Percentiles rank a stretch among this genome's conserved stretches.
Conservation (phyloP, 2,888 invertebrate genomes). For the Drosophila paranaensis region DNA sequence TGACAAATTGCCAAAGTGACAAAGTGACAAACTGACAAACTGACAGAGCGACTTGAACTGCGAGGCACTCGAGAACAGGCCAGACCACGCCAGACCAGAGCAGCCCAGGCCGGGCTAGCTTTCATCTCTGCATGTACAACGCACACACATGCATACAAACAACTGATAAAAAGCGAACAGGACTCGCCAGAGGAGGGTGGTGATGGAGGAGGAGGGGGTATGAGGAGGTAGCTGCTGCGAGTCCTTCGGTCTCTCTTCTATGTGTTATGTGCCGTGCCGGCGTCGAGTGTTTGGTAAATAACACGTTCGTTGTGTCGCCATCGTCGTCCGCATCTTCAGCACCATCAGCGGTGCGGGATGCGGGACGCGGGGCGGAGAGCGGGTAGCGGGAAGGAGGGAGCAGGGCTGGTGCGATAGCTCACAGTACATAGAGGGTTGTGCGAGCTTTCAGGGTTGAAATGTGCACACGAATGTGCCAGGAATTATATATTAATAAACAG, state of each 20-base stretch:
- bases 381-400: too few relatives aligned
- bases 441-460: constrained; percentile 72
- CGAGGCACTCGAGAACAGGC: constrained; percentile 17
- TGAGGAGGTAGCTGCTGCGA: constrained; percentile 7
- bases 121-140: constrained; percentile 18
- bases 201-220: not conserved
- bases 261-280: constrained; percentile 71
- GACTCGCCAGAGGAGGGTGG: not conserved
- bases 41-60: constrained; percentile 37
- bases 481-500: constrained; percentile 74
- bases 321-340: constrained; percentile 57
- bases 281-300: constrained; percentile 83
- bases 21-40: constrained; percentile 12
- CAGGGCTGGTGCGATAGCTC: not conserved
- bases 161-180: constrained; percentile 9
- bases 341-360: constrained; percentile 30
- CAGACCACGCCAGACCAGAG: constrained; percentile 8
- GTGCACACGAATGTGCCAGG: constrained; percentile 39
- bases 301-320: constrained; percentile 83
- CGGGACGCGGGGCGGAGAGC: too few relatives aligned
- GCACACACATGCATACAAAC: not conserved
- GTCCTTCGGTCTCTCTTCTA: constrained; percentile 35
- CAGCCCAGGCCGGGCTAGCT: constrained; percentile 14
- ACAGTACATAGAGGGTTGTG: constrained; percentile 61
- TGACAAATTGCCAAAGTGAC: constrained; percentile 31